Conservation (phyloP, 2,113 vertebrate genomes). For the Neotragus moschatus region DNA sequence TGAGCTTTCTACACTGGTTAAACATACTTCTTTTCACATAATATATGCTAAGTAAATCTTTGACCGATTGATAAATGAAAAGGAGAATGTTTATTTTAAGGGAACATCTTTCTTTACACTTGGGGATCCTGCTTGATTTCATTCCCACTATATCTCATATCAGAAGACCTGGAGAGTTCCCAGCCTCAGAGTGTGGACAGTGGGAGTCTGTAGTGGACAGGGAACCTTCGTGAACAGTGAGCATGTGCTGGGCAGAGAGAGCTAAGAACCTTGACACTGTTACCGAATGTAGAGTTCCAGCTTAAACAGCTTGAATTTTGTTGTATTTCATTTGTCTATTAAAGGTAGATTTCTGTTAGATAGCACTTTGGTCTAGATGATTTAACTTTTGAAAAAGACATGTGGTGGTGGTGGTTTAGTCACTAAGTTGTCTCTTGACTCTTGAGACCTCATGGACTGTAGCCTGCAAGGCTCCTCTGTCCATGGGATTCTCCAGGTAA, state of each 20-base stretch:
- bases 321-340: neutral
- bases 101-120: neutral
- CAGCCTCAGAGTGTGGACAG: neutral
- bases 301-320: neutral
- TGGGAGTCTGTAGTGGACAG: neutral
- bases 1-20: neutral
- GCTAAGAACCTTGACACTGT: neutral
- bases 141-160: neutral
- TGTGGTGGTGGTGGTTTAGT: neutral
- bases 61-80: neutral
- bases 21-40: neutral
- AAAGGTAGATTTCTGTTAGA: neutral
- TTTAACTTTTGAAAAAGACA: constrained; percentile 27
- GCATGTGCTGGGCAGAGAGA: neutral
- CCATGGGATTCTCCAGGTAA: neutral
- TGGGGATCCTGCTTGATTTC: neutral
- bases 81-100: neutral
- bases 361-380: neutral
- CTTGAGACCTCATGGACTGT: neutral
- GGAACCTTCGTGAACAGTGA: neutral
- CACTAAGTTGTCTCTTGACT: neutral
- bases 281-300: neutral
- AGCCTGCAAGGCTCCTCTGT: neutral
- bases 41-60: neutral
- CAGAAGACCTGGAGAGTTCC: neutral